Evolutionary conservation across 23 tunicate genomes (phyloP), one percentile per base, ranked within the genome.

Genomic region (Botrylloides violaceus): DNA sequence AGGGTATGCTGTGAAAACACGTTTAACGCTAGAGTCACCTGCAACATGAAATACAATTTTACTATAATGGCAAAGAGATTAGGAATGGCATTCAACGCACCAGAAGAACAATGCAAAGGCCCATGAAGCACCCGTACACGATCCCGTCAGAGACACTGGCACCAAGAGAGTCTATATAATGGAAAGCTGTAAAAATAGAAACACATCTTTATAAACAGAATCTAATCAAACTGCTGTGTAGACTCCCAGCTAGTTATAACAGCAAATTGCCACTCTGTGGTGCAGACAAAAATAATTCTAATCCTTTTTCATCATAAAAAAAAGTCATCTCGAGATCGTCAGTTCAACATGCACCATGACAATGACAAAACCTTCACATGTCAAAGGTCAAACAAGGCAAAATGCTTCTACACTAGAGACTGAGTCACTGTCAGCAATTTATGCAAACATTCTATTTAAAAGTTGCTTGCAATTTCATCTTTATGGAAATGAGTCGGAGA

Each of bases 111-210:
- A 87, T 43, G 59, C 95, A 87, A 30, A 81, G 50, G 3, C 71
- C 30, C 57, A 71, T 56, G 32, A 80, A 58, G 34, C 71, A 62
- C 2, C 84, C 37, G 2, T 75, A 65, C 30, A 87, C 80, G 1
- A 77, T 68, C 18, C 86, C 82, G 56, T 81, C 75, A 20, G 77
- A 76, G 29, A 73, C 24, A 29, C 80, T 59, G 32, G 49, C 58
- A 59, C 73, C 62, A 25, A 49, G 61, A 29, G 61, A 43, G 5
- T 80, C 81, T 30, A 72, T 71, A 31, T 87, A 81, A 35, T 80
- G 77, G 71, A 80, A 87, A 76, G 85, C 95, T 87, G 82, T 3
- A 32, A 70, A 58, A n/a, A n/a, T n/a, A n/a, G n/a, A n/a, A n/a
- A n/a, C n/a, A n/a, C n/a, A n/a, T n/a, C n/a, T n/a, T n/a, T n/a